These are phyloP conservation scores for Rhinolophus sinicus DNA, from an alignment of 2,113 vertebrate genomes.

Conservation along the genomic window DNA sequence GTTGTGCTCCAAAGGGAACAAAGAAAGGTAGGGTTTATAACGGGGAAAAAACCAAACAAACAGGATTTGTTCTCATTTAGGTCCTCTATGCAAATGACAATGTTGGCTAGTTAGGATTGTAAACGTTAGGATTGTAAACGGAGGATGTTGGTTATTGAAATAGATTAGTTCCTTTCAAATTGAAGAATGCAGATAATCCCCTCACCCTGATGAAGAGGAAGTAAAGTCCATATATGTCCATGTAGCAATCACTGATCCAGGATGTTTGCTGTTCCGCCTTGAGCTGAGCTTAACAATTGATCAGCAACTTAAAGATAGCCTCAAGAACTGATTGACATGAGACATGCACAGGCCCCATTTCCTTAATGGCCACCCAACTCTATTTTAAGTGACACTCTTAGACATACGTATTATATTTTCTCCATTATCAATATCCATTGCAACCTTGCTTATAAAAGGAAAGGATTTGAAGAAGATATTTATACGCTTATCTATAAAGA, in stretches of 20 bases:
- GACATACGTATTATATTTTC: not conserved
- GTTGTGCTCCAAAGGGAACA: not conserved
- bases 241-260: too few species aligned
- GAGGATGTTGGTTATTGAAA: not conserved
- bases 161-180: not conserved
- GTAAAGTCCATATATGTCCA: not conserved
- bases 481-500: not conserved
- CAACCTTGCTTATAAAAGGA: not conserved
- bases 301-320: not conserved
- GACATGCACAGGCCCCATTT: not conserved
- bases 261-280: not conserved
- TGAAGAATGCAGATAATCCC: not conserved
- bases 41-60: too few species aligned
- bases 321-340: not conserved
- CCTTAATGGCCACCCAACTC: not conserved
- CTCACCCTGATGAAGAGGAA: not conserved
- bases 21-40: not conserved
- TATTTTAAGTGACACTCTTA: not conserved
- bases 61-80: not conserved
- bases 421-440: not conserved
- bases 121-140: not conserved
- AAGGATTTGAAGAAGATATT: not conserved
- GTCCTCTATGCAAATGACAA: not conserved
- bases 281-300: not conserved
- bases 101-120: not conserved